phyloP scores from a whole-genome alignment of 2,888 invertebrate genomes.

The Nomada fabriciana region DNA sequence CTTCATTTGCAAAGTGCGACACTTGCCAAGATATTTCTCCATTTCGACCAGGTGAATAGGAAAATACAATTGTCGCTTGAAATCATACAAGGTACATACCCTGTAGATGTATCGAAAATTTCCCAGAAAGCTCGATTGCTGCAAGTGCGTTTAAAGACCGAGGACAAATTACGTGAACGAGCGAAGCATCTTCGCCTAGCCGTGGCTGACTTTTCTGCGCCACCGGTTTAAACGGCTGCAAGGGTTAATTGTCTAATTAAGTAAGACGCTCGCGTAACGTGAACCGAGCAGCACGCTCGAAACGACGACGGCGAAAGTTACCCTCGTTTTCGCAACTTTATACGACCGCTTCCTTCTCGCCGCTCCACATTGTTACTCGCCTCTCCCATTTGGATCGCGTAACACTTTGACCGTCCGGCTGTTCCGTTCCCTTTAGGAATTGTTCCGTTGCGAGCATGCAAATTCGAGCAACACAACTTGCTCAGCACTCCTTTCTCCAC shows the following conservation, averaged over 20 bases:
- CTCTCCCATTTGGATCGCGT: constrained; percentile 17
- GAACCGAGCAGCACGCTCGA: constrained; percentile 40
- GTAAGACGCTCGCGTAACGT: constrained; percentile 57
- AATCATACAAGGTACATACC: no score
- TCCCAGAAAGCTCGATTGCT: no score
- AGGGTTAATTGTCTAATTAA: constrained; percentile 77
- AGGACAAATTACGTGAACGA: constrained; percentile 13
- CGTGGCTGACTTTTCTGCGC: constrained; percentile 50
- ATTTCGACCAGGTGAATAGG: neutral
- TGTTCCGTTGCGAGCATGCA: constrained; percentile 9
- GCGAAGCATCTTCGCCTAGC: constrained; percentile 15
- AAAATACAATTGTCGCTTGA: neutral
- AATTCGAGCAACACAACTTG: neutral
- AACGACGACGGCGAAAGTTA: constrained; percentile 62
- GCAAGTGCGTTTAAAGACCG: neutral
- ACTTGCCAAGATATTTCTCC: constrained; percentile 17
- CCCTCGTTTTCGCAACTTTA: constrained; percentile 61
- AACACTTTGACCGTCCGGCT: constrained; percentile 15
- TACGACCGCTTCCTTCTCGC: constrained; percentile 16
- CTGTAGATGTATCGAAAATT: no score
- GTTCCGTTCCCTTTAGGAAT: constrained; percentile 24
- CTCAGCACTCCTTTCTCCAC: neutral
- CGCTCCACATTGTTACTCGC: constrained; percentile 22
- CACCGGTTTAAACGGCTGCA: constrained; percentile 69
- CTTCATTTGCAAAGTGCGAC: constrained; percentile 44